Percentiles rank a stretch among this genome's conserved stretches.
These are phyloP conservation scores for Monopis laevigella DNA, from an alignment of 2,888 invertebrate genomes.

Conservation along the genomic window DNA sequence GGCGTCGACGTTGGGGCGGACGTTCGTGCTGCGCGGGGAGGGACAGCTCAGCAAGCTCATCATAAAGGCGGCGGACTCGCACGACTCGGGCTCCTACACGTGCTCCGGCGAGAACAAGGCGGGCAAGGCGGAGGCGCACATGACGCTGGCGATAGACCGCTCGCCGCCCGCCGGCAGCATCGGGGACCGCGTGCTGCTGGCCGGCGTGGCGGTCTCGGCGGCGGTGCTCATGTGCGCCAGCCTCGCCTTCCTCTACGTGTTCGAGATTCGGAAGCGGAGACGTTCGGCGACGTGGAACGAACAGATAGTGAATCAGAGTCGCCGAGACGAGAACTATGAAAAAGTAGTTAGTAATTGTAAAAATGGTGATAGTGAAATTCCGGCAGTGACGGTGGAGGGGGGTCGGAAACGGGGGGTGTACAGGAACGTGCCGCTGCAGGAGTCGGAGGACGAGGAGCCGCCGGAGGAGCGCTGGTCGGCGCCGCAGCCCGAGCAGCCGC, in stretches of 20 bases:
- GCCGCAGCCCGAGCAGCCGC: slow-evolving; percentile 12
- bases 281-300: slow-evolving; percentile 61
- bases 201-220: slow-evolving; percentile 75
- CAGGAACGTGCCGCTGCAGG: slow-evolving; percentile 76
- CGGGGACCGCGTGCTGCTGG: slow-evolving; percentile 70
- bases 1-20: slow-evolving; percentile 55
- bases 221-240: slow-evolving; percentile 73
- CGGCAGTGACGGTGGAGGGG: slow-evolving; percentile 25
- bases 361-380: slow-evolving; percentile 41
- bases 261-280: slow-evolving; percentile 71
- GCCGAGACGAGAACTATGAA: slow-evolving; percentile 75
- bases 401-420: slow-evolving; percentile 74
- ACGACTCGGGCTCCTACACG: slow-evolving; percentile 79
- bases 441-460: slow-evolving; percentile 69
- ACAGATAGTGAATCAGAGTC: slow-evolving; percentile 55
- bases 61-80: slow-evolving; percentile 75
- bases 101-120: slow-evolving; percentile 86
- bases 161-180: slow-evolving; percentile 68
- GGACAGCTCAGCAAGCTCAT: slow-evolving; percentile 78
- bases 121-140: slow-evolving; percentile 77
- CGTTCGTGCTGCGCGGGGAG: slow-evolving; percentile 73
- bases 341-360: slow-evolving; percentile 80
- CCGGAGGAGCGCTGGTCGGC: slow-evolving; percentile 1
- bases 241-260: slow-evolving; percentile 72
- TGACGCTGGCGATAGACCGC: slow-evolving; percentile 76